Percentiles rank a stretch among this genome's conserved stretches.
Conservation (phyloP, 2,113 vertebrate genomes). For the Cephalopterus ornatus region DNA sequence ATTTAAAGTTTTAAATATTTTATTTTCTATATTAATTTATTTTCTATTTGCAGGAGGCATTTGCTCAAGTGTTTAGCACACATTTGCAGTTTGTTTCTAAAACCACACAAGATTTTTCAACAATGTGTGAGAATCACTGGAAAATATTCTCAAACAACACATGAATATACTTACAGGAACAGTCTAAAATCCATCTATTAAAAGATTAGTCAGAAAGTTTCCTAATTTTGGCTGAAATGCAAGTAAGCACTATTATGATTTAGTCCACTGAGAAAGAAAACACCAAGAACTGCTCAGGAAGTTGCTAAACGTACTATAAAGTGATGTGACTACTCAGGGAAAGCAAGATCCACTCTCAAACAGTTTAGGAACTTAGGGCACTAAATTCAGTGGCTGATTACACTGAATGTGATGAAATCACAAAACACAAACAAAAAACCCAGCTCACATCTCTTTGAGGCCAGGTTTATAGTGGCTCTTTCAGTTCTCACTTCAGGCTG, state of each 20-base stretch:
- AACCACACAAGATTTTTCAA: background rate
- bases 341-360: background rate
- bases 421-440: background rate
- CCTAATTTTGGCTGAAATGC: background rate
- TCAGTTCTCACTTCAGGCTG: background rate
- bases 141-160: background rate
- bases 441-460: background rate
- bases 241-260: background rate
- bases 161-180: background rate
- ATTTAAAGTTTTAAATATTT: background rate
- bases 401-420: background rate
- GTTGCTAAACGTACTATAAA: background rate
- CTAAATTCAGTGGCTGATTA: background rate
- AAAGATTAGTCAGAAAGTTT: background rate
- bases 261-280: background rate
- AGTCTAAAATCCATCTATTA: background rate
- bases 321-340: background rate
- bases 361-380: background rate
- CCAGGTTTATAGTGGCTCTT: background rate
- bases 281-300: background rate
- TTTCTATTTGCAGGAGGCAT: background rate
- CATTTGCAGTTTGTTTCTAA: background rate
- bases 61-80: background rate
- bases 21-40: background rate
- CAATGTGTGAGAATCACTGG: background rate